Percentiles rank a stretch among this genome's conserved stretches.
Evolutionary conservation across 2,797 vertebrate genomes (phyloP).

Genomic region (Sebastes kiyomatsui): DNA sequence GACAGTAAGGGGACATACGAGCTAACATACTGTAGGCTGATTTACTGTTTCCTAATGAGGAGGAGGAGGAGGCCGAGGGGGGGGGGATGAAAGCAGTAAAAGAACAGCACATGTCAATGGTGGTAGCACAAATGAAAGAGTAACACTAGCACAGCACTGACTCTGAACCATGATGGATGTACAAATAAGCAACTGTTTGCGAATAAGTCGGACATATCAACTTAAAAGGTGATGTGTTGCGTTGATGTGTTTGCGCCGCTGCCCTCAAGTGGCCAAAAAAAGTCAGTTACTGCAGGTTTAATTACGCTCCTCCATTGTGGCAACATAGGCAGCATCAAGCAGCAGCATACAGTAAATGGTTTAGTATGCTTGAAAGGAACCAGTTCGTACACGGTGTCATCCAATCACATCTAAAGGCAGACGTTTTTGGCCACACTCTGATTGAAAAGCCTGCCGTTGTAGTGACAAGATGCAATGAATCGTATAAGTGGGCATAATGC

Average conservation of each 20-base stretch:
- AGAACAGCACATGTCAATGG: background rate
- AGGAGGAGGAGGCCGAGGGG: no score
- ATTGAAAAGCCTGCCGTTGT: background rate
- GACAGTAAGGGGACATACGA: background rate
- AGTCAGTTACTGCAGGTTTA: background rate
- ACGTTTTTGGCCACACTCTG: background rate
- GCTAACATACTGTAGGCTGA: background rate
- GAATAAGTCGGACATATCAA: background rate
- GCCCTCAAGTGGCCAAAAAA: background rate
- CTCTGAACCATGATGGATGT: background rate
- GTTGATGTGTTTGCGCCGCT: background rate
- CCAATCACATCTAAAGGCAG: background rate
- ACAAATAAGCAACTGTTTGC: background rate
- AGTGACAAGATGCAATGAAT: background rate
- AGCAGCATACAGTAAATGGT: background rate
- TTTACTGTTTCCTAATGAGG: background rate
- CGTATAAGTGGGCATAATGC: background rate
- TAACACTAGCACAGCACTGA: background rate
- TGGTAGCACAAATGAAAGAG: background rate
- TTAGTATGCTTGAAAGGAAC: background rate
- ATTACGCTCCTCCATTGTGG: background rate
- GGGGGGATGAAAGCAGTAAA: background rate
- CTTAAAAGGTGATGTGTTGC: background rate
- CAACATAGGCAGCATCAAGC: background rate
- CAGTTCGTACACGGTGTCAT: background rate